Base-by-base conservation (phyloP, 2,888 invertebrate species). In the Lepidochrysops patricia region DNA sequence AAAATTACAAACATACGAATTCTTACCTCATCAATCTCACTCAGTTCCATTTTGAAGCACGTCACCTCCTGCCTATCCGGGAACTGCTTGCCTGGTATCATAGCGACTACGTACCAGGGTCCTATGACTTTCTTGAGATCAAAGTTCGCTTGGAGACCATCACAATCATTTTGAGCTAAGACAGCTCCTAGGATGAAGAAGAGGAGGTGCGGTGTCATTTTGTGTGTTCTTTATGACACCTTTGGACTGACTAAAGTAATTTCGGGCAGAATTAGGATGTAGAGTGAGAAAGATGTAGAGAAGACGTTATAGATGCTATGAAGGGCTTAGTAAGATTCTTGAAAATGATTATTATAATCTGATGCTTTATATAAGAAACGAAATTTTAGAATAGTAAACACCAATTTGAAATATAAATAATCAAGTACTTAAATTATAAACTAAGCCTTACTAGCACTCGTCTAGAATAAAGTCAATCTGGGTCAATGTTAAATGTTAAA, bases 11-110 rank as follows among this genome's bases (percentile, higher is more conserved):
- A n/a, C n/a, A n/a, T n/a, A n/a, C n/a, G n/a, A 9, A 29, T 34
- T 2, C 52, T 73, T 65, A 86, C 87, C 79, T 76, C 80, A 67
- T 87, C 87, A 57, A 77, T 78, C 61, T 88, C 87, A 64, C 82
- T 82, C 27, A 86, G 79, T 9, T 85, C 86, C 61, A 85, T 82
- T 43, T 70, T 73, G 62, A 80, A 83, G 64, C 87, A 87, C 0
- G 73, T 72, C 1, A 86, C 68, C 12, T 65, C 61, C 9, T 76
- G 72, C 32, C 75, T 75, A 12, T 82, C 76, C 12, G 83, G 82
- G 59, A 82, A 85, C 60, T 75, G 58, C n/a, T 75, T 80, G 27
- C 79, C 84, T 0, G 87, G 87, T 48, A 86, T 75, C 0, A 86
- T 75, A 0, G 83, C 84, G 0, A 83, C 85, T 6, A 83, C 82